Conservation (phyloP, 2,888 invertebrate genomes). For the Terebella lapidaria region DNA sequence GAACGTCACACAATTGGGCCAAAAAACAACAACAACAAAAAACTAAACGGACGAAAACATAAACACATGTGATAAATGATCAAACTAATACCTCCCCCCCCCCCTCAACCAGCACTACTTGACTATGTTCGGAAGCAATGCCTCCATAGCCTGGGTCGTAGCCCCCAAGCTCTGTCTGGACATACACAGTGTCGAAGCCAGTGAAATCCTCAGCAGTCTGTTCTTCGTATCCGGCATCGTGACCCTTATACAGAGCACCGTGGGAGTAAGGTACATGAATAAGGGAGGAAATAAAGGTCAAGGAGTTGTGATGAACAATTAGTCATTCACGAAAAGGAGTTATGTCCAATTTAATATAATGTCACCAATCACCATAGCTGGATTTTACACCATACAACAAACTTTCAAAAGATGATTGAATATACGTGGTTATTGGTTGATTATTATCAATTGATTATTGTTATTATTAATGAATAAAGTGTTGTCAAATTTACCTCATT, state of each 20-base stretch:
- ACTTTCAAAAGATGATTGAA: too few species aligned
- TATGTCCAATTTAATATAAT: background rate
- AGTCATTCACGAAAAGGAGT: background rate
- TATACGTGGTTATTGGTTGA: too few species aligned
- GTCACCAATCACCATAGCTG: too few species aligned
- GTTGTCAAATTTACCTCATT: background rate
- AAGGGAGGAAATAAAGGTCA: background rate
- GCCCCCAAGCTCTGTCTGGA: background rate
- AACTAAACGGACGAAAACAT: too few species aligned
- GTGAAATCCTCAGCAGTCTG: slow-evolving; percentile 1
- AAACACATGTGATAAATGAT: too few species aligned
- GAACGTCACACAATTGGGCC: too few species aligned
- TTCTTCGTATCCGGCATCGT: slow-evolving; percentile 1
- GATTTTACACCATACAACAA: too few species aligned
- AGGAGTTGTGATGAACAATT: background rate
- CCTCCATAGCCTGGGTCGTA: background rate
- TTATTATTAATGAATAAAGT: background rate
- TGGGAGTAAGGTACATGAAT: slow-evolving; percentile 34
- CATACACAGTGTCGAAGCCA: background rate
- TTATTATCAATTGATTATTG: background rate
- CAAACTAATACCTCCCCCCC: too few species aligned
- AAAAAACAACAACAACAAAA: too few species aligned
- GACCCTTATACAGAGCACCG: background rate
- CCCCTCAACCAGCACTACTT: slow-evolving; percentile 3
- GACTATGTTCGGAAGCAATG: slow-evolving; percentile 1